Evolutionary conservation across 2,113 vertebrate species (phyloP).

Genomic region (Cyanoramphus novaezelandiae): DNA sequence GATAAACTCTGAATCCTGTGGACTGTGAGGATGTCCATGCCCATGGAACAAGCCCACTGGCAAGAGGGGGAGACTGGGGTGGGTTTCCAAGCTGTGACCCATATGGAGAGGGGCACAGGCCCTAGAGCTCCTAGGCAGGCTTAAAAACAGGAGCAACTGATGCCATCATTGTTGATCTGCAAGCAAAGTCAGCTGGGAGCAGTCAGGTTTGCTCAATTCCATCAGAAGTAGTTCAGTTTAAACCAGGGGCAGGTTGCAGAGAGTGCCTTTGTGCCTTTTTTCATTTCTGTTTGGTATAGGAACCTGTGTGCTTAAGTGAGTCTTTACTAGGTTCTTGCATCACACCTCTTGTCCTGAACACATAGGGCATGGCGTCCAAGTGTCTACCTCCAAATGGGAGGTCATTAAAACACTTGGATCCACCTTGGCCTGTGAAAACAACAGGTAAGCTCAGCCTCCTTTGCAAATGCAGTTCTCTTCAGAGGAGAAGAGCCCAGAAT

Average conservation of each 20-base stretch:
- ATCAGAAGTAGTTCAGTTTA: not conserved
- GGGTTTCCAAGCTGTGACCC: not conserved
- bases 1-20: not conserved
- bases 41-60: not conserved
- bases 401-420: not conserved
- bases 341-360: not conserved
- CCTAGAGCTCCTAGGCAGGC: not conserved
- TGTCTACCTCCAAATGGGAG: constrained; percentile 3
- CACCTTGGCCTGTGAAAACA: not conserved
- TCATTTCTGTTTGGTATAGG: not conserved
- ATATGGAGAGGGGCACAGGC: not conserved
- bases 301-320: not conserved
- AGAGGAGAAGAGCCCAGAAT: not conserved
- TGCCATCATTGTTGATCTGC: not conserved
- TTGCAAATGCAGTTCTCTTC: not conserved
- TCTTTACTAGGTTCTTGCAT: constrained; percentile 6
- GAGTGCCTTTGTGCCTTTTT: not conserved
- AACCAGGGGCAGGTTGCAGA: not conserved
- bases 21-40: not conserved
- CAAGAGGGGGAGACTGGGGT: not conserved
- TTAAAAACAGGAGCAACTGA: not conserved
- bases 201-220: not conserved
- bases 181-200: not conserved
- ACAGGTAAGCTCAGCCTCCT: not conserved
- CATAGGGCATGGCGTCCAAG: rapidly evolving